Evolutionary conservation across 2,113 vertebrate genomes (phyloP).

Genomic region (Tinamus guttatus): DNA sequence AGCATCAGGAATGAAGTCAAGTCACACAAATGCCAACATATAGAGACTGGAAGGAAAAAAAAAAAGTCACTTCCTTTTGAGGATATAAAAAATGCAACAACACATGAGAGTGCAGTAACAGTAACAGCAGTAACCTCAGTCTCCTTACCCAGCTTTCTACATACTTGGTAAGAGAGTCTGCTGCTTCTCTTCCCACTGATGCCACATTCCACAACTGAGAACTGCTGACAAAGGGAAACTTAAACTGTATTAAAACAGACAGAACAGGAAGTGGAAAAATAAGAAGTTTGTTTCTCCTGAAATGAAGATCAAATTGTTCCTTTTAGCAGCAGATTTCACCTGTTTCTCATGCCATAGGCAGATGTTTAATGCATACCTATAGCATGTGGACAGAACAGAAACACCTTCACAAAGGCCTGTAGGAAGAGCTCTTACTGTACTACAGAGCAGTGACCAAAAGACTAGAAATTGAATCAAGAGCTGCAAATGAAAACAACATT

Average conservation of each 20-base stretch:
- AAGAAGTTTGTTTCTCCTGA: background rate
- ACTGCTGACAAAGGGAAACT: background rate
- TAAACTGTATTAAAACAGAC: too few species aligned
- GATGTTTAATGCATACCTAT: background rate
- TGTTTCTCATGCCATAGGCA: background rate
- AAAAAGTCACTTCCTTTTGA: background rate
- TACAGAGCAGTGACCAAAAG: background rate
- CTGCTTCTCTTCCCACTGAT: background rate
- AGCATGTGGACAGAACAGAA: background rate
- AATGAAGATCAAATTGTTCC: background rate
- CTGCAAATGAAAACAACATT: background rate
- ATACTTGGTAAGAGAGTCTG: background rate
- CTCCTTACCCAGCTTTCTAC: background rate
- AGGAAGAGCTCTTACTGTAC: background rate
- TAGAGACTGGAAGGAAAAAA: constrained; percentile 20
- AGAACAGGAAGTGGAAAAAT: background rate
- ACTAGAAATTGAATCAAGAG: background rate
- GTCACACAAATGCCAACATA: constrained; percentile 31
- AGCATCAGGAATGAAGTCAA: constrained; percentile 20
- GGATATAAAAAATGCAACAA: background rate
- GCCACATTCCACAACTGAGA: background rate
- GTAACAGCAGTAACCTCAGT: background rate
- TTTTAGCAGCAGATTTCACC: background rate
- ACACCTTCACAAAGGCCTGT: background rate
- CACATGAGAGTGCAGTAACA: background rate